These are phyloP conservation scores for Sminthurinus signatus DNA, from an alignment of 1,140 invertebrate species.

Conservation along the genomic window DNA sequence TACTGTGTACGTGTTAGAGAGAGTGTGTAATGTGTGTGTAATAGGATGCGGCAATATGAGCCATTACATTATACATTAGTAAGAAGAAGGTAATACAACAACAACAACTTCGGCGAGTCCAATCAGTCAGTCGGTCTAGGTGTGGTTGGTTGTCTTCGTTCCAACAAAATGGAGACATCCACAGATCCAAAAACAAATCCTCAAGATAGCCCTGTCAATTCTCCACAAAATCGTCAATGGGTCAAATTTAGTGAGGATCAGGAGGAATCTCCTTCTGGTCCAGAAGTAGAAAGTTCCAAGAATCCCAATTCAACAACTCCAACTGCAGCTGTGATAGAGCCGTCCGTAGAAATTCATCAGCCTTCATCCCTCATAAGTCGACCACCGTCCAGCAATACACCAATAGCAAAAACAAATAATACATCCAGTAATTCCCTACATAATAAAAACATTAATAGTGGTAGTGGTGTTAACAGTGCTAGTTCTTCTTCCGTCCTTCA, in stretches of 20 bases:
- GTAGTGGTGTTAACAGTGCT: background rate
- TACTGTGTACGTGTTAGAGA: no score
- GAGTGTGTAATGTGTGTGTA: no score
- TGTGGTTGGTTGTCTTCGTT: no score
- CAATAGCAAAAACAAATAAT: background rate
- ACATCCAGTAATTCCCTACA: slow-evolving; percentile 7
- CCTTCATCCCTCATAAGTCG: background rate
- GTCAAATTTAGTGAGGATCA: slow-evolving; percentile 46
- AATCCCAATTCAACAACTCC: background rate
- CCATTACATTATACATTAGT: no score
- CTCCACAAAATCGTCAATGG: slow-evolving; percentile 41
- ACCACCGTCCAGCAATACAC: slow-evolving; percentile 7
- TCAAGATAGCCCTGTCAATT: background rate
- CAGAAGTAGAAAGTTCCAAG: no score
- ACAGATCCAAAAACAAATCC: no score
- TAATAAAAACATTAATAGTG: slow-evolving; percentile 2
- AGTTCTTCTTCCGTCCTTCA: background rate
- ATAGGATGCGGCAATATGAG: no score
- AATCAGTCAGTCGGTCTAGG: no score
- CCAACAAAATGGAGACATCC: slow-evolving; percentile 1
- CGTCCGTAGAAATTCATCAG: slow-evolving; percentile 16
- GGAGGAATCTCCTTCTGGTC: no score
- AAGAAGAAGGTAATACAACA: no score
- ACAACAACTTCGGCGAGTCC: no score
- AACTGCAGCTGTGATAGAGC: slow-evolving; percentile 37